These are phyloP conservation scores for Lerema accius DNA, from an alignment of 1,140 invertebrate genomes.

Conservation along the genomic window DNA sequence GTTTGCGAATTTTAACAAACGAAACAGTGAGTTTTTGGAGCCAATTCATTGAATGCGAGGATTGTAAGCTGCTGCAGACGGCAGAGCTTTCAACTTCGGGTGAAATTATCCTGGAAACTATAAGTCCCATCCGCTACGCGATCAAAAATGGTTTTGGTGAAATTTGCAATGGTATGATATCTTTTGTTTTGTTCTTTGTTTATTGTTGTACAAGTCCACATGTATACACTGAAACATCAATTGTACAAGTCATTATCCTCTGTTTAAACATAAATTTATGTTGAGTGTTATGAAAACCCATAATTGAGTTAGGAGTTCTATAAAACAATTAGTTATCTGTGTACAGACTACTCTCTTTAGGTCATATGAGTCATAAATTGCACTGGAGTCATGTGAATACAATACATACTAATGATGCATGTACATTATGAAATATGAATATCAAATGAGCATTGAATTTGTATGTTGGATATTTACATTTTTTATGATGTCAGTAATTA, in stretches of 20 bases:
- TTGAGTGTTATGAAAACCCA: background rate
- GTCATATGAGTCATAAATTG: conserved; percentile 36
- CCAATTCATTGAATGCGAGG: conserved; percentile 72
- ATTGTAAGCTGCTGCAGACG: conserved; percentile 60
- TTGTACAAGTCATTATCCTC: background rate
- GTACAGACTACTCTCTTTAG: conserved; percentile 14
- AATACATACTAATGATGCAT: background rate
- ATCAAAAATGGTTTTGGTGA: conserved; percentile 53
- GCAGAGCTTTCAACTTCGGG: conserved; percentile 43
- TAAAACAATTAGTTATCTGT: conserved; percentile 6
- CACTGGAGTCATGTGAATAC: too few relatives aligned
- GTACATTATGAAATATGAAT: background rate
- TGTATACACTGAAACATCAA: background rate
- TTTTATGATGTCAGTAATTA: too few relatives aligned
- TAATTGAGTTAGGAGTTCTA: background rate
- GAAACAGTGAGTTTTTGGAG: conserved; percentile 62
- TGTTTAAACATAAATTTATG: too few relatives aligned
- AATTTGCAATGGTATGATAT: conserved; percentile 71
- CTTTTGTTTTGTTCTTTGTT: conserved; percentile 29
- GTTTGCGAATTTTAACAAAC: conserved; percentile 63
- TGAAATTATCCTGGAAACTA: conserved; percentile 56
- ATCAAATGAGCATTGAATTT: too few relatives aligned
- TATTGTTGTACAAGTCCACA: conserved; percentile 15
- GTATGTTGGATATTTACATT: too few relatives aligned
- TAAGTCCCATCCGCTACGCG: conserved; percentile 62